phyloP scores from a whole-genome alignment of 1,140 invertebrate species.

The Globodera rostochiensis region DNA sequence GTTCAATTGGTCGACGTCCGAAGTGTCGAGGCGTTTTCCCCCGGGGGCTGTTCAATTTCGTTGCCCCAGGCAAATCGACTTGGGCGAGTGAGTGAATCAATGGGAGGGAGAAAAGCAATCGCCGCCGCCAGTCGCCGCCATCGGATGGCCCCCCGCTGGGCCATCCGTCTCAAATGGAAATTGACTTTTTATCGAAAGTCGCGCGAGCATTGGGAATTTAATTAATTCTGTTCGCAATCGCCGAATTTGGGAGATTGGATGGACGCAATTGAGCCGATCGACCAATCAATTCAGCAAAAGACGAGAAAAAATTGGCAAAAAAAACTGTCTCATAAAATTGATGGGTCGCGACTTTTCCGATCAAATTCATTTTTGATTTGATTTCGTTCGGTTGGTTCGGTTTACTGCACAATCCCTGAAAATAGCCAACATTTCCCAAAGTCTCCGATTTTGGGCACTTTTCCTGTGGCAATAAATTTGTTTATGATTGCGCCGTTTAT shows the following conservation, averaged over 20 bases:
- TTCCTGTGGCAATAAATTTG: not conserved
- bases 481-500: not conserved
- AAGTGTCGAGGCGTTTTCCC: not conserved
- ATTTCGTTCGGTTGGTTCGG: not conserved
- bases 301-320: not conserved
- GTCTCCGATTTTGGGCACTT: not conserved
- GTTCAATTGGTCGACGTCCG: no score
- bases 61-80: not conserved
- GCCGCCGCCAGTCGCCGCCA: not conserved
- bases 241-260: not conserved
- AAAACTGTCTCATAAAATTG: no score
- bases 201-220: not conserved
- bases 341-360: no score
- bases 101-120: not conserved
- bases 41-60: not conserved
- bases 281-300: not conserved
- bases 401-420: not conserved
- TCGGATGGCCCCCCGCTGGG: not conserved
- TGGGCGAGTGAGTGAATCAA: not conserved
- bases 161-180: not conserved
- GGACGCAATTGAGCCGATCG: not conserved
- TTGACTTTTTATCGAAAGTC: not conserved
- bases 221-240: not conserved
- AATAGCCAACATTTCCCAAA: no score
- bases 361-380: no score